A percentile compares a stretch with the other conserved stretches of the same genome.
Evolutionary conservation across 2,113 vertebrate genomes (phyloP).

Genomic region (Bufo gargarizans): DNA sequence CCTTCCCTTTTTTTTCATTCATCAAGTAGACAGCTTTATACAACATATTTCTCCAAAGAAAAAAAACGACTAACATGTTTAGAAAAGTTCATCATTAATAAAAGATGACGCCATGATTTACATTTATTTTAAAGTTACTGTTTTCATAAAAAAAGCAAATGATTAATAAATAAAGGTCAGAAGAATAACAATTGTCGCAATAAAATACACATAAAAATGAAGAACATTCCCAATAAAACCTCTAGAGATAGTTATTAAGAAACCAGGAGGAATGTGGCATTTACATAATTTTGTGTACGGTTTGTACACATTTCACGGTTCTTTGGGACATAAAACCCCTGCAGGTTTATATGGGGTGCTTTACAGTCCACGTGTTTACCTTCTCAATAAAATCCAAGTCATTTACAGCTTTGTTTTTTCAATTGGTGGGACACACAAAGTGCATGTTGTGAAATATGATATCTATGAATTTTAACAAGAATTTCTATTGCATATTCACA

Average conservation of each 20-base stretch:
- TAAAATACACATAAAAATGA: constrained; percentile 36
- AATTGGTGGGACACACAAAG: background rate
- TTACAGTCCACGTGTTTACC: constrained; percentile 5
- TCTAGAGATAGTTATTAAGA: constrained; percentile 4
- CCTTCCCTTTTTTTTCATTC: background rate
- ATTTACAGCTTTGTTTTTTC: constrained; percentile 9
- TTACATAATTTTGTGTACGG: constrained; percentile 11
- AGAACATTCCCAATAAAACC: constrained; percentile 12
- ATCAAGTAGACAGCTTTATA: background rate
- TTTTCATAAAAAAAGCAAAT: background rate
- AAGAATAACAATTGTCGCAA: constrained; percentile 18
- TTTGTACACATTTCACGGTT: constrained; percentile 5
- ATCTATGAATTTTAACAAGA: constrained; percentile 13
- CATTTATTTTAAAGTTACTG: background rate
- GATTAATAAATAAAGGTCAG: constrained; percentile 20
- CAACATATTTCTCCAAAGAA: background rate
- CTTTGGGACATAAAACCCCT: constrained; percentile 1
- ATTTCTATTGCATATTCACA: constrained; percentile 41
- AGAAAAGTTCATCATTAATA: constrained; percentile 25
- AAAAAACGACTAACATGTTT: background rate
- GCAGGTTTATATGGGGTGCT: constrained; percentile 2
- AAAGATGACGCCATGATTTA: background rate
- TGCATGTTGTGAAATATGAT: constrained; percentile 20
- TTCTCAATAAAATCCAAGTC: constrained; percentile 11
- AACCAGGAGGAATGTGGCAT: constrained; percentile 16